Evolutionary conservation across 2,797 vertebrate genomes (phyloP), one percentile per base, ranked within the genome.

Genomic region (Sebastolobus alascanus): DNA sequence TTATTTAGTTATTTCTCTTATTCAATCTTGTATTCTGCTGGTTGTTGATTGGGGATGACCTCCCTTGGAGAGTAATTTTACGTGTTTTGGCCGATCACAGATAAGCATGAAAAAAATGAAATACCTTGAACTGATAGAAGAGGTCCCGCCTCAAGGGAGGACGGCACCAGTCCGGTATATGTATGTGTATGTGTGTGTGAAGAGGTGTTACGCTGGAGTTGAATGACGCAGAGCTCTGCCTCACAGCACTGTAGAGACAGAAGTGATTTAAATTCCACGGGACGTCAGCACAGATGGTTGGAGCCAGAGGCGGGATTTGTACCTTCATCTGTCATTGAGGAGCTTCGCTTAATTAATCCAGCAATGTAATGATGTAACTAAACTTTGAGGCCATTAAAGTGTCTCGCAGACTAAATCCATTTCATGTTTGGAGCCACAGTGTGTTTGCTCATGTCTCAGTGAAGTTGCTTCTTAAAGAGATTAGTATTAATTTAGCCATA

Each of bases 221-320:
- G 25, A 37, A 29, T 16, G 71, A 60, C 18, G 20, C 64, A 13
- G 46, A 61, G 31, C 46, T 29, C 31, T 37, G 29, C 46, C 33
- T 55, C 22, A 2, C 64, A 70, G 31, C n/a, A 2, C 37, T 9
- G 46, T 16, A 7, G 25, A 50, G 35, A 56, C 14, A 27, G 20
- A 20, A 10, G 4, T 38, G 61, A 70, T 73, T 72, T 35, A 35
- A 68, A 83, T 65, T 73, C 74, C 37, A 25, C 58, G 1, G 8
- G 68, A 69, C 14, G 61, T 68, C 68, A 4, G 69, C 52, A 58
- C 87, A 83, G 80, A 82, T 63, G 83, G 56, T 43, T 0, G 56
- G 40, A 75, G 78, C 83, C 89, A 61, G 79, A 68, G 79, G 81
- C 73, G 5, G 60, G 4, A 56, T 59, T 31, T 37, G 61, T 55